Conservation (phyloP, 2,888 invertebrate species). For the Epinotia bilunana region DNA sequence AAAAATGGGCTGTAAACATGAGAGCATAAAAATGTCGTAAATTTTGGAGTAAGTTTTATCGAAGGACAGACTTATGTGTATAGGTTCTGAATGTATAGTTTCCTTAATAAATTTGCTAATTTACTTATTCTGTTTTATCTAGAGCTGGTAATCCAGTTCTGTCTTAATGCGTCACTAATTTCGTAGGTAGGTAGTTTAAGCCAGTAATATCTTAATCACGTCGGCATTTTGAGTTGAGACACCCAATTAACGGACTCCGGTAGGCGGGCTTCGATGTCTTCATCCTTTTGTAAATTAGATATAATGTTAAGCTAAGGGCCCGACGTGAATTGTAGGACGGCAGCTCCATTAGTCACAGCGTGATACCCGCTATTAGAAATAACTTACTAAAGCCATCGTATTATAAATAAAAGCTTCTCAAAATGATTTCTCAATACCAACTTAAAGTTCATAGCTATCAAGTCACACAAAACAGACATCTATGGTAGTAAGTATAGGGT, state of each 20-base stretch:
- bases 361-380: slow-evolving; percentile 57
- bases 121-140: not conserved
- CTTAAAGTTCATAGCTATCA: slow-evolving; percentile 40
- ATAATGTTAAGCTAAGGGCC: slow-evolving; percentile 72
- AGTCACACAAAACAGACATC: not conserved
- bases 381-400: slow-evolving; percentile 62
- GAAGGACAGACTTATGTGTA: slow-evolving; percentile 22
- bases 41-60: slow-evolving; percentile 31
- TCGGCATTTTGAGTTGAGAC: slow-evolving; percentile 62
- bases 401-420: slow-evolving; percentile 68
- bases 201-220: slow-evolving; percentile 53
- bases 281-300: slow-evolving; percentile 76
- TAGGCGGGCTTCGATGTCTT: slow-evolving; percentile 75
- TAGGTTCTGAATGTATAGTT: slow-evolving; percentile 10
- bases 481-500: not conserved
- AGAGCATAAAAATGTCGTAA: slow-evolving; percentile 33
- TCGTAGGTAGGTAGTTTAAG: not conserved
- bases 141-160: too few relatives aligned
- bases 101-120: slow-evolving; percentile 12
- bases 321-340: slow-evolving; percentile 57
- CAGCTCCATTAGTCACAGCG: slow-evolving; percentile 77
- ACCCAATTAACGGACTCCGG: slow-evolving; percentile 67
- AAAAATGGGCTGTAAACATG: slow-evolving; percentile 59
- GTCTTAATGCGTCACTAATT: not conserved
- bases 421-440: slow-evolving; percentile 66